Evolutionary conservation across 2,113 vertebrate genomes (phyloP), one percentile per base, ranked within the genome.

Genomic region (Larimichthys polyactis): DNA sequence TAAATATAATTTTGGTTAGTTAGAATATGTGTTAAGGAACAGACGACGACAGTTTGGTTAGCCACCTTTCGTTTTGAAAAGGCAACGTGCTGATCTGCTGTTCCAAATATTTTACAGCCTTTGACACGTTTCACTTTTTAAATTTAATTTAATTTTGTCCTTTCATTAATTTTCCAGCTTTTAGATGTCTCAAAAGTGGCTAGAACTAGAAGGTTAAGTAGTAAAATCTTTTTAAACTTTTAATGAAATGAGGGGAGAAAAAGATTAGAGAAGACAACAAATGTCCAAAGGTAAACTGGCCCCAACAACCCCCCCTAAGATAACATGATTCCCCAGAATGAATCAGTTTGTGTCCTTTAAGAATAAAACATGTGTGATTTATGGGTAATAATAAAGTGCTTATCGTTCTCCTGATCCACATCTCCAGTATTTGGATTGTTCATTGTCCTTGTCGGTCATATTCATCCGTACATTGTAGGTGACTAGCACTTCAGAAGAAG

Each of bases 391-490:
- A 89, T 76, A 62, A 78, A 78, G 66, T 49, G 59, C 74, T 86
- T 78, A 87, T 89, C 75, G 4, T 75, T 71, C 57, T 77, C 69
- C 85, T 74, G 84, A 89, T 91, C 77, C 84, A 75, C 76, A 71
- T 86, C 81, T 85, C 46, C 78, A 79, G 85, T 89, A 85, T 90
- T 85, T 86, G 84, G 81, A 87, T 82, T 81, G 83, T 84, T 89
- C 85, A 57, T 71, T 72, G 86, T 82, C 86, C 90, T 92, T 91
- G 89, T 90, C 87, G 73, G 83, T 84, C 87, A 83, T 91, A 87
- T 72, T 59, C 83, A 58, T 75, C 84, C 19, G 1, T 10, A 55
- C 81, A 66, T 79, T 69, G 78, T 72, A 20, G 71, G 73, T 65
- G 62, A 89, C 17, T 51, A 5, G 79, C 40, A 22, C 27, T 82